Percentiles rank a stretch among this genome's conserved stretches.
Conservation (phyloP, 2,797 vertebrate genomes). For the Lycodopsis pacificus region DNA sequence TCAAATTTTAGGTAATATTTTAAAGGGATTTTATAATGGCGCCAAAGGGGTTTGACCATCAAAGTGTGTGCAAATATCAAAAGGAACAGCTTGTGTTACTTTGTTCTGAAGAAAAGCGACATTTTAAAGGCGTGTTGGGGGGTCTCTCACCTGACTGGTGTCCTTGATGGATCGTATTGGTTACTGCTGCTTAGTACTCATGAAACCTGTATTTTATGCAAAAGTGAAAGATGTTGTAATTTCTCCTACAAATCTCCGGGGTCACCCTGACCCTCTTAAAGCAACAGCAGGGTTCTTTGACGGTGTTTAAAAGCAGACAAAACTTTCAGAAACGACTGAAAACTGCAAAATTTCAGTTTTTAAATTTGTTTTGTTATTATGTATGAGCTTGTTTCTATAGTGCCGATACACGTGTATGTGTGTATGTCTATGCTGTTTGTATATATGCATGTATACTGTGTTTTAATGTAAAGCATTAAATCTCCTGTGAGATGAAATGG, state of each 20-base stretch:
- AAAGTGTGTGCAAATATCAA: background rate
- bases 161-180: background rate
- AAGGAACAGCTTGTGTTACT: conserved; percentile 33
- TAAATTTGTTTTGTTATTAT: no score
- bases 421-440: no score
- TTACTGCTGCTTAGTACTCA: background rate
- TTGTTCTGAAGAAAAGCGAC: background rate
- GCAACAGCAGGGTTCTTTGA: background rate
- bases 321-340: no score
- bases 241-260: background rate
- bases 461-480: no score
- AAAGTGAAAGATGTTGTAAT: background rate
- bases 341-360: no score
- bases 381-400: no score
- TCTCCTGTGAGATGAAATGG: no score
- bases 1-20: background rate
- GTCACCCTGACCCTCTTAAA: background rate
- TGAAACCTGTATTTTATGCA: background rate
- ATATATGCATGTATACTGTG: no score
- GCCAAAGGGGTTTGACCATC: background rate
- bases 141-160: background rate
- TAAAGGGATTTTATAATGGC: background rate
- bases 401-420: no score
- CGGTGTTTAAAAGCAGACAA: no score
- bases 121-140: background rate